Percentiles rank a stretch among this genome's conserved stretches.
phyloP scores from a whole-genome alignment of 2,888 invertebrate species.

The Morpho deidamia region DNA sequence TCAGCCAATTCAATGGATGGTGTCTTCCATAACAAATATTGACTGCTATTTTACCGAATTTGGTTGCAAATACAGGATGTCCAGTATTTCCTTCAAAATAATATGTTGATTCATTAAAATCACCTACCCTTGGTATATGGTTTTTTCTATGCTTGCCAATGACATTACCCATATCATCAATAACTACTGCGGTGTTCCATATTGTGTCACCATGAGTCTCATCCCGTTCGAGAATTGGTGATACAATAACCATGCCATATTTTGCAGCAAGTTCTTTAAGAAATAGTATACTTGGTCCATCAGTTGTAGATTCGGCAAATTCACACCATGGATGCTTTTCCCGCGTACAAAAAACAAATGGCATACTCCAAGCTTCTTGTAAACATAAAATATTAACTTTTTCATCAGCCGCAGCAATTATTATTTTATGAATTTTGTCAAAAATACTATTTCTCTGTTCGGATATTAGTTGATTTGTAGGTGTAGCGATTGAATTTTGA shows the following conservation, averaged over 20 bases:
- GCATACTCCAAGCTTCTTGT: constrained; percentile 99
- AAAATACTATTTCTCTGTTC: constrained; percentile 89
- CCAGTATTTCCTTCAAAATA: constrained; percentile 98
- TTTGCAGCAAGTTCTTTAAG: constrained; percentile 86
- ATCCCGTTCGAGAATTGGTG: constrained; percentile 97
- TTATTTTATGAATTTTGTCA: constrained; percentile 84
- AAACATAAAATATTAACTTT: constrained; percentile 94
- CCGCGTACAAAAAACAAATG: constrained; percentile 98
- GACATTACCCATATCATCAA: constrained; percentile 90
- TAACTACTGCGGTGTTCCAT: constrained; percentile 97
- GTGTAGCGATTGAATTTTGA: constrained; percentile 89
- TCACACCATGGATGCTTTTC: constrained; percentile 98
- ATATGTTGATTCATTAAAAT: constrained; percentile 99
- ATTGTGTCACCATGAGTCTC: constrained; percentile 89
- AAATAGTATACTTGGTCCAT: constrained; percentile 91
- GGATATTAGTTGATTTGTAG: constrained; percentile 85
- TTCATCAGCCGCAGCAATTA: constrained; percentile 85
- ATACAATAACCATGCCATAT: constrained; percentile 95
- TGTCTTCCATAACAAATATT: constrained; percentile 99
- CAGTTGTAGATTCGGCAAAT: constrained; percentile 93
- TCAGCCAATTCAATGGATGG: constrained; percentile 98
- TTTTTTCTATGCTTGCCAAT: constrained; percentile 98
- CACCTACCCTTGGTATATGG: constrained; percentile 98
- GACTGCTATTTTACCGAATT: constrained; percentile 92
- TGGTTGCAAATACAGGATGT: constrained; percentile 95